Base-by-base conservation (phyloP, 2,888 invertebrate genomes). In the Acleris sparsana region DNA sequence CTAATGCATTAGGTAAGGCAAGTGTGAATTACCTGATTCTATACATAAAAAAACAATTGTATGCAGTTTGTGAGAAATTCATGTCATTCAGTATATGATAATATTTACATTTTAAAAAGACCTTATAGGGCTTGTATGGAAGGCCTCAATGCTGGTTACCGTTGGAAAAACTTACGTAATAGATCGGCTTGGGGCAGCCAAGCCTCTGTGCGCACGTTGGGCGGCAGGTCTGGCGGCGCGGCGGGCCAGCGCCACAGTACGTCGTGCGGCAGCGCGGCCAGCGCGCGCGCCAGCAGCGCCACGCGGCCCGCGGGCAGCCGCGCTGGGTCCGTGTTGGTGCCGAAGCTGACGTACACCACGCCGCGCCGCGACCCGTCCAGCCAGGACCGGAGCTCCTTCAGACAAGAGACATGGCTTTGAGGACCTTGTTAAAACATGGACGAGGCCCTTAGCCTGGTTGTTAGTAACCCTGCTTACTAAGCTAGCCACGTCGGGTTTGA, bases 311-410 rank as follows among this genome's bases (percentile, higher is more conserved):
- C 49, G 3, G 75, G 67, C 11, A 84, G 49, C 3, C 71, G 39
- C 20, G 76, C 52, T 4, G 77, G 63, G n/a, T 75, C 64, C 1
- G 80, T 73, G 59, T 83, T 82, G 18, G 83, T 83, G 0, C 86
- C 86, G 46, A 84, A 83, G 69, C 86, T 85, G 4, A 81, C 65
- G 46, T 85, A 83, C 3, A 84, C 78, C 0, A 81, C 66, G 11
- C 69, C 69, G 51, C 56, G 17, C 22, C 17, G 29, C 0, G 59
- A 66, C 11, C 43, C 43, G 22, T 69, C 62, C 48, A 69, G 18
- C 53, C 62, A 66, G 11, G 33, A 33, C 13, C 56, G 9, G 9
- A 69, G 56, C 16, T 66, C 66, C 65, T 88, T 70, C 13, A 3
- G 78, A 79, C 51, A 25, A 5, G 18, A 48, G 9, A 7, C 29